Evolutionary conservation across 2,113 vertebrate genomes (phyloP), one percentile per base, ranked within the genome.

Genomic region (Carassius gibelio): DNA sequence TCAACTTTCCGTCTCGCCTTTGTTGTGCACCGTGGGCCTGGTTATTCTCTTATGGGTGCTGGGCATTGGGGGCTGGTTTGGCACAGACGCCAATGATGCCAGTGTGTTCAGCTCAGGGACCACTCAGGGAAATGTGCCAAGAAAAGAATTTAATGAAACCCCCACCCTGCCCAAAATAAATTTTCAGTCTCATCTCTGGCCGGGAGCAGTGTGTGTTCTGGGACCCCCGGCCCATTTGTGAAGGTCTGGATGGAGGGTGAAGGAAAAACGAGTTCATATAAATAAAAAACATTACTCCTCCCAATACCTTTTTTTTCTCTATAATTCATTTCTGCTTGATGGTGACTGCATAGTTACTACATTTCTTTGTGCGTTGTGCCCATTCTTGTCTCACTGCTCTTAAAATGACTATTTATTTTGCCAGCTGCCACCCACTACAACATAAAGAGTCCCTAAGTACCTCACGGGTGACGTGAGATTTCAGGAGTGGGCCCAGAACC

Each of bases 121-220:
- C 91, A 93, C 90, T 90, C 87, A 88, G 90, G 92, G 92, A 94
- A 93, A 93, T 91, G 92, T 91, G 91, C 92, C 93, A 93, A 93
- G 92, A 91, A 93, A 89, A 87, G 88, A 91, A 93, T 93, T 91
- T 92, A 93, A 94, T 94, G 92, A 93, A 93, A 89, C 85, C 91
- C 88, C 84, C 79, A 76, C 36, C 75, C 74, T 72, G 26, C 59
- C 75, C 48, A 48, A 81, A 88, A 93, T 93, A 91, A 91, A 94
- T 94, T 93, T 94, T 90, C 89, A 92, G 92, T 91, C 92, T 94
- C 92, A 85, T 92, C 89, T 92, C 82, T 93, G 89, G 91, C 93
- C 92, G 87, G 89, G 93, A 92, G 91, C 91, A 64, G 84, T 81
- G 69, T 21, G 86, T 88, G 87, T 84, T 85, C 86, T 75, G 84